A percentile compares a stretch with the other conserved stretches of the same genome.
Conservation (phyloP, 2,888 invertebrate genomes). For the Drosophila niveifrons region DNA sequence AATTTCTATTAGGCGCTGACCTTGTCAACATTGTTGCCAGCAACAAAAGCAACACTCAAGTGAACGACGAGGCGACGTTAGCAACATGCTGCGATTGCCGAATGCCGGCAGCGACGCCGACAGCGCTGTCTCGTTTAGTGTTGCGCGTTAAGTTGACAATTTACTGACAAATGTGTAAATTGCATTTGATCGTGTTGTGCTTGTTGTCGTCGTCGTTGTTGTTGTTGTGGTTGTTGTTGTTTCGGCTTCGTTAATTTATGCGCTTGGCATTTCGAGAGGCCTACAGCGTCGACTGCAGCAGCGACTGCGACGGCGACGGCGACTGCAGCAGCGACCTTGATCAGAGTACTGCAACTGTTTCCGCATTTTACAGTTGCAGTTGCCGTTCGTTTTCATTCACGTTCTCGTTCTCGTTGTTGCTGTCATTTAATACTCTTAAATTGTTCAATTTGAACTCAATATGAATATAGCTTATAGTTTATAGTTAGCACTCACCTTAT, state of each 20-base stretch:
- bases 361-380: conserved; percentile 65
- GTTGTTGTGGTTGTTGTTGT: conserved; percentile 43
- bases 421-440: no score
- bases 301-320: conserved; percentile 13
- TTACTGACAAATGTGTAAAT: conserved; percentile 83
- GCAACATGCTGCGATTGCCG: conserved; percentile 53
- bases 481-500: conserved; percentile 88
- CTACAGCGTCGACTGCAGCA: conserved; percentile 33
- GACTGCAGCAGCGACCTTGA: conserved; percentile 57
- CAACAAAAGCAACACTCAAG: conserved; percentile 37
- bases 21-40: conserved; percentile 82
- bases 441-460: background rate
- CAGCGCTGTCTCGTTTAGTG: conserved; percentile 58
- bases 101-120: conserved; percentile 26
- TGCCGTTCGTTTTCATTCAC: background rate
- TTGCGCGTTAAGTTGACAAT: conserved; percentile 81
- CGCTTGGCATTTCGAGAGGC: conserved; percentile 74
- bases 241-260: conserved; percentile 71
- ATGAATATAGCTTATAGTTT: no score
- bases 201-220: conserved; percentile 34
- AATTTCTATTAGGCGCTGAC: conserved; percentile 78
- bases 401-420: no score
- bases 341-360: conserved; percentile 53
- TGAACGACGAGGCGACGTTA: conserved; percentile 33
- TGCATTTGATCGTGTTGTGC: conserved; percentile 71